phyloP scores from a whole-genome alignment of 2,797 vertebrate species.

The Balearica regulorum region DNA sequence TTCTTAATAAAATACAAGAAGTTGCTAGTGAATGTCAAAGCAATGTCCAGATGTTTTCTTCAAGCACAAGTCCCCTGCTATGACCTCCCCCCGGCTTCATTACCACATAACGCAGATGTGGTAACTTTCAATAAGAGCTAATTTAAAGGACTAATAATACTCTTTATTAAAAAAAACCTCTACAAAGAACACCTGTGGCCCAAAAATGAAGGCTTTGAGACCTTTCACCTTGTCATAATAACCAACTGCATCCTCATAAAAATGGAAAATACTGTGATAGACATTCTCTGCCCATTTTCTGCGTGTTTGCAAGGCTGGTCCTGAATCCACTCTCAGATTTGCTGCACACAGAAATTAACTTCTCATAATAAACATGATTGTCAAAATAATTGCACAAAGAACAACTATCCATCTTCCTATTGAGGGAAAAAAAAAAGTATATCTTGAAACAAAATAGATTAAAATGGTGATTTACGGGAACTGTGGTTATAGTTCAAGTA shows the following conservation, averaged over 20 bases:
- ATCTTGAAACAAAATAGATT: not conserved
- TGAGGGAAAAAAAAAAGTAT: not conserved
- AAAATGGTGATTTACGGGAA: not conserved
- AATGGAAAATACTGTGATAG: slow-evolving; percentile 60
- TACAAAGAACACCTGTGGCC: slow-evolving; percentile 64
- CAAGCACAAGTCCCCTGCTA: slow-evolving; percentile 33
- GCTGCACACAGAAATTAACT: not conserved
- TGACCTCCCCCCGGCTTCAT: slow-evolving; percentile 58
- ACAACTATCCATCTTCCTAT: not conserved
- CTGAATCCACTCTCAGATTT: not conserved
- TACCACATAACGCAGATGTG: slow-evolving; percentile 56
- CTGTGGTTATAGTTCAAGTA: not conserved
- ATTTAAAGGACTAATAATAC: slow-evolving; percentile 70
- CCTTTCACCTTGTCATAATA: slow-evolving; percentile 65
- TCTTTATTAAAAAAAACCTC: slow-evolving; percentile 65
- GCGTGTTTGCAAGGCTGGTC: not conserved
- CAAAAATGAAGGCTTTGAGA: slow-evolving; percentile 58
- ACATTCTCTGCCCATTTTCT: slow-evolving; percentile 36
- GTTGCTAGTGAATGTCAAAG: slow-evolving; percentile 60
- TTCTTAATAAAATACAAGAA: slow-evolving; percentile 64
- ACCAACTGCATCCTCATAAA: slow-evolving; percentile 63
- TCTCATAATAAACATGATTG: not conserved
- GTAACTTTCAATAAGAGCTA: slow-evolving; percentile 64
- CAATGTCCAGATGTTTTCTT: slow-evolving; percentile 62
- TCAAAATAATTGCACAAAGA: not conserved